Conservation (phyloP, 92 coral and sea anemone species). For the Siderastrea siderea region DNA sequence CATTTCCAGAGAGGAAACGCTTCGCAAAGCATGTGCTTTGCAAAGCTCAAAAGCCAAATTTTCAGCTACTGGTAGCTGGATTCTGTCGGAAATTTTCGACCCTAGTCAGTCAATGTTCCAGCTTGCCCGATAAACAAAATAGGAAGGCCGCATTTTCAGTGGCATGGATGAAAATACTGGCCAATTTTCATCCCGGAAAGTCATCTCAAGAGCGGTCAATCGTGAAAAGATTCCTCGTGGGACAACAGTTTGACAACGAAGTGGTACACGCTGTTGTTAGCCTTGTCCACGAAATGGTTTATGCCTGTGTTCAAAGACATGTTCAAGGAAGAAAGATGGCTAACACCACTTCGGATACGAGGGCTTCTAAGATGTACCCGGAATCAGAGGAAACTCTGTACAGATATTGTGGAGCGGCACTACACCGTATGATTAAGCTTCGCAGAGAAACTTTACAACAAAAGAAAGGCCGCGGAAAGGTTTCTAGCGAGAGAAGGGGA, state of each 20-base stretch:
- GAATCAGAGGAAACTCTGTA: conserved; percentile 34
- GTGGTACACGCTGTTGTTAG: conserved; percentile 46
- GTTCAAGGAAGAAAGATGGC: neutral
- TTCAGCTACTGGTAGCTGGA: too few species aligned
- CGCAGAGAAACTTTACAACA: too few species aligned
- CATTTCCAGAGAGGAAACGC: too few species aligned
- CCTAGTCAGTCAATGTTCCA: too few species aligned
- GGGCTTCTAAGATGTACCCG: neutral
- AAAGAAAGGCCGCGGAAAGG: too few species aligned
- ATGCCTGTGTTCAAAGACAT: neutral
- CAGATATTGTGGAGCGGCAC: conserved; percentile 43
- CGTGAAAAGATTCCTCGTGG: conserved; percentile 11
- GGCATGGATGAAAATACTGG: conserved; percentile 18
- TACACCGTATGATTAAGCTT: conserved; percentile 21
- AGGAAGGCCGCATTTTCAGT: conserved; percentile 47
- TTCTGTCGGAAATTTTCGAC: too few species aligned
- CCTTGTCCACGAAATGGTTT: conserved; percentile 48
- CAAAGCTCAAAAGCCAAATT: too few species aligned
- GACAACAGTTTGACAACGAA: neutral
- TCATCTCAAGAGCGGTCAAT: conserved; percentile 48
- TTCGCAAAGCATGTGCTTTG: too few species aligned
- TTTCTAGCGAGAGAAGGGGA: too few species aligned
- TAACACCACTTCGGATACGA: neutral
- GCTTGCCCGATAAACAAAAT: neutral
- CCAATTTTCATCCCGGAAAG: conserved; percentile 16